phyloP scores from a whole-genome alignment of 1,140 invertebrate genomes.

The Rhagoletis zephyria region DNA sequence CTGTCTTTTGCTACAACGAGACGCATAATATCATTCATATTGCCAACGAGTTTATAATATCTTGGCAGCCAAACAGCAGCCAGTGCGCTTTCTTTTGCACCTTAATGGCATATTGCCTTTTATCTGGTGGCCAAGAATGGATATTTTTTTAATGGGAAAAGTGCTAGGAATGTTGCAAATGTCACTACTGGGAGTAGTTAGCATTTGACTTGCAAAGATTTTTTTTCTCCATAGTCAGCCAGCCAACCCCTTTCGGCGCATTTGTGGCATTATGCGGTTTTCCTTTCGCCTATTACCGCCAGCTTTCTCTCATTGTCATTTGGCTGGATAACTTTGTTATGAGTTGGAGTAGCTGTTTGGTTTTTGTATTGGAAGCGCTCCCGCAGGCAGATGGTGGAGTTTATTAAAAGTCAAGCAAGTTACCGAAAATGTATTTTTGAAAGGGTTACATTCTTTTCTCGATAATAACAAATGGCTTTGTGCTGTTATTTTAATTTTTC shows the following conservation, averaged over 20 bases:
- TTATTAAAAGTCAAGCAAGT: slow-evolving; percentile 31
- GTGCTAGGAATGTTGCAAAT: slow-evolving; percentile 66
- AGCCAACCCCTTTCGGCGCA: slow-evolving; percentile 34
- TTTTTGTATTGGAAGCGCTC: neutral
- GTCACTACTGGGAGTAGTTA: slow-evolving; percentile 71
- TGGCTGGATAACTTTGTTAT: neutral
- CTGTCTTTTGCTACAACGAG: slow-evolving; percentile 5
- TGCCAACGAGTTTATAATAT: neutral
- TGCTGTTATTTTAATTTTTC: neutral
- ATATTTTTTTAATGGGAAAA: slow-evolving; percentile 58
- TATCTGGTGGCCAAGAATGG: slow-evolving; percentile 52
- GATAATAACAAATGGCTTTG: neutral
- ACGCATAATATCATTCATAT: slow-evolving; percentile 24
- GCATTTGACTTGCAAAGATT: slow-evolving; percentile 50
- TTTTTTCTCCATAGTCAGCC: neutral
- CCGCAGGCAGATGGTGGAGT: neutral
- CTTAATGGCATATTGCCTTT: slow-evolving; percentile 61
- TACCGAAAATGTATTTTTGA: neutral
- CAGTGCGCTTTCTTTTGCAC: slow-evolving; percentile 53
- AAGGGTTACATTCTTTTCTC: slow-evolving; percentile 3
- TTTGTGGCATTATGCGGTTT: neutral
- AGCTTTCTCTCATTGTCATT: neutral
- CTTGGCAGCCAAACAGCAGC: neutral
- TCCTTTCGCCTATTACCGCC: neutral
- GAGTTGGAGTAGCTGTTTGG: neutral